Evolutionary conservation across 2,797 vertebrate genomes (phyloP).

Genomic region (Brachyrhaphis roseni): DNA sequence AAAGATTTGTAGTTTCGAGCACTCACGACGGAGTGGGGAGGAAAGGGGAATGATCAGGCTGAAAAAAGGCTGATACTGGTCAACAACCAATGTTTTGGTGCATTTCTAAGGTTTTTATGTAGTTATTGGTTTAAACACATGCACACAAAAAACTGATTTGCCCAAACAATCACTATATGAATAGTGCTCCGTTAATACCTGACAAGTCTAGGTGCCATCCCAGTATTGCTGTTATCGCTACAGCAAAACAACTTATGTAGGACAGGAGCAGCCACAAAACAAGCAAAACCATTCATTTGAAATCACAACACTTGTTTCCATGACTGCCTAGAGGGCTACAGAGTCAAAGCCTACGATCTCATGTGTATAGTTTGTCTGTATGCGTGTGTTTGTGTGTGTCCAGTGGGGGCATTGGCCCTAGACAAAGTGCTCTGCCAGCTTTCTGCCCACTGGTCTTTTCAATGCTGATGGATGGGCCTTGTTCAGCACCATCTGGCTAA

Average conservation of each 20-base stretch:
- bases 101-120: not conserved
- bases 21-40: too few species aligned
- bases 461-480: constrained; percentile 78
- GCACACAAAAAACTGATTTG: not conserved
- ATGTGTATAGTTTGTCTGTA: constrained; percentile 18
- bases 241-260: constrained; percentile 25
- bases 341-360: constrained; percentile 42
- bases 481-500: constrained; percentile 80
- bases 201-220: not conserved
- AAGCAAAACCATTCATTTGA: constrained; percentile 27
- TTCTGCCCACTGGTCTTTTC: constrained; percentile 80
- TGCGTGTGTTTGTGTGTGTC: constrained; percentile 49
- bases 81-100: not conserved
- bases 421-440: constrained; percentile 77
- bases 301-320: constrained; percentile 50
- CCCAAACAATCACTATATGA: not conserved
- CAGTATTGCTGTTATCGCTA: constrained; percentile 12
- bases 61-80: not conserved
- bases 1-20: not conserved
- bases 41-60: not conserved
- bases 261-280: constrained; percentile 15
- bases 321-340: constrained; percentile 52
- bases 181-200: not conserved
- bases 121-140: not conserved
- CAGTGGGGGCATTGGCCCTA: constrained; percentile 69